Evolutionary conservation across 2,113 vertebrate genomes (phyloP).

Genomic region (Cyphomyrus discorhynchus): DNA sequence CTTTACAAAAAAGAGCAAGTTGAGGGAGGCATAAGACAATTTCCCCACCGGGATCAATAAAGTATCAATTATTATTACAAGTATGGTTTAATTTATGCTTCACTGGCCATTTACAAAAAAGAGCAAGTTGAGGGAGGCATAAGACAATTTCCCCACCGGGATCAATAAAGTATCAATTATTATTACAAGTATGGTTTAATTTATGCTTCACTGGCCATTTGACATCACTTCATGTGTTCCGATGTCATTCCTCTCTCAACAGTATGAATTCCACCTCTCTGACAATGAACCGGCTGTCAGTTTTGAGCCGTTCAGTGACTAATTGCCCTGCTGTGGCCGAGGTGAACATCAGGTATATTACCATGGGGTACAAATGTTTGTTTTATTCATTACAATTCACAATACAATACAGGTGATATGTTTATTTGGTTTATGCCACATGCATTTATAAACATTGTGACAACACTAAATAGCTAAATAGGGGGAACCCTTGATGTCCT

Average conservation of each 20-base stretch:
- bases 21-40: no score
- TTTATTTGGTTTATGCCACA: neutral
- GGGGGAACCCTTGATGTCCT: neutral
- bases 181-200: neutral
- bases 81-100: neutral
- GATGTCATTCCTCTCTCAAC: constrained; percentile 6
- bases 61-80: no score
- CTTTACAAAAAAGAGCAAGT: no score
- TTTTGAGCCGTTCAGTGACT: constrained; percentile 40
- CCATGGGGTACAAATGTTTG: neutral
- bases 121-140: no score
- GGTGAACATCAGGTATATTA: constrained; percentile 41
- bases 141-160: no score
- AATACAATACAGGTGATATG: neutral
- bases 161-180: no score
- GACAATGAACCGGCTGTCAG: constrained; percentile 35
- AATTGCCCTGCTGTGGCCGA: constrained; percentile 29
- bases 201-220: neutral
- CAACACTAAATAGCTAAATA: neutral
- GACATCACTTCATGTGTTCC: neutral
- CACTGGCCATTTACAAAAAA: neutral
- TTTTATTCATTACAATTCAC: neutral
- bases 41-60: no score
- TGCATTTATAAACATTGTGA: neutral
- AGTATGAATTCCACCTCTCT: constrained; percentile 40